Conservation (phyloP, 1,140 invertebrate species). For the Matsumurasca onukii region DNA sequence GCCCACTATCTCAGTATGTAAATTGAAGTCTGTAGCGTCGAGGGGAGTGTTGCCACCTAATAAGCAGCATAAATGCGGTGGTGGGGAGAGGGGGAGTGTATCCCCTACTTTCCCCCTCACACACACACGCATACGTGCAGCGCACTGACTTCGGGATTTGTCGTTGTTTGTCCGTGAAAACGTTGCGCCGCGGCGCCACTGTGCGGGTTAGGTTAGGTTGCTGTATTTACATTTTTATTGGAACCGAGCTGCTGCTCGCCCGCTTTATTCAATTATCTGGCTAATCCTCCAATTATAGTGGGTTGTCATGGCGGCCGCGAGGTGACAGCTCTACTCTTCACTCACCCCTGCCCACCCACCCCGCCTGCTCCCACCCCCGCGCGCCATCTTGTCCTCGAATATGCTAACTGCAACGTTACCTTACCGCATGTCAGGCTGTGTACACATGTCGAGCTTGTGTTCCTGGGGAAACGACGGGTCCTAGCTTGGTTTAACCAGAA, state of each 20-base stretch:
- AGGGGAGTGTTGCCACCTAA: neutral
- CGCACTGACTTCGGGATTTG: too few relatives aligned
- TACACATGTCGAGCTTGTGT: too few relatives aligned
- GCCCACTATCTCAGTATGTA: conserved; percentile 2
- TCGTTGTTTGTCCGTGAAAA: conserved; percentile 25
- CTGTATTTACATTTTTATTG: conserved; percentile 37
- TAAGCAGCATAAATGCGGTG: conserved; percentile 8
- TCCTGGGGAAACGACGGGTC: too few relatives aligned
- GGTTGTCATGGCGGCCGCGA: conserved; percentile 31
- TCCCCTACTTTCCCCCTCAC: neutral
- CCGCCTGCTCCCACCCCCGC: neutral
- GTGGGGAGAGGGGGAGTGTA: neutral
- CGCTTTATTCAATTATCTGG: conserved; percentile 37
- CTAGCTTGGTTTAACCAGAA: too few relatives aligned
- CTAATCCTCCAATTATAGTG: conserved; percentile 35
- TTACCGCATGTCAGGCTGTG: too few relatives aligned
- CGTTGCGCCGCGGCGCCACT: conserved; percentile 10
- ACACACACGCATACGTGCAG: too few relatives aligned
- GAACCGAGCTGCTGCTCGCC: conserved; percentile 26
- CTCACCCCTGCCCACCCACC: neutral
- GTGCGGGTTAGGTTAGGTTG: too few relatives aligned
- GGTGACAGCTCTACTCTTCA: conserved; percentile 9
- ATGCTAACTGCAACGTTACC: too few relatives aligned
- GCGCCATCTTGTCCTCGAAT: conserved; percentile 25
- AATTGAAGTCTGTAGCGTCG: neutral